Percentiles rank a stretch among this genome's conserved stretches.
Conservation (phyloP, 2,888 invertebrate species). For the Agrotis puta region DNA sequence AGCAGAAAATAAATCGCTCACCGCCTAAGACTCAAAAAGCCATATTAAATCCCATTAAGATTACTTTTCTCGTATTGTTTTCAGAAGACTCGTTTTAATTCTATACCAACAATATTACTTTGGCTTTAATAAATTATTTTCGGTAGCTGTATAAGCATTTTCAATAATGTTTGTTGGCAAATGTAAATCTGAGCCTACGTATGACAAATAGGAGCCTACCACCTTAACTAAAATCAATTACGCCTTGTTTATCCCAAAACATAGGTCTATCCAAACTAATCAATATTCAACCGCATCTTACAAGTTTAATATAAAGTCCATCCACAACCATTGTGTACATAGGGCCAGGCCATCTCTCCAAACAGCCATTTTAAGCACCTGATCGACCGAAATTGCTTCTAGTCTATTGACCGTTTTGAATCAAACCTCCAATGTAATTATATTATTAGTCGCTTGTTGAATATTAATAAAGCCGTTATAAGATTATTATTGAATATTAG, state of each 20-base stretch:
- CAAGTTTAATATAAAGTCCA: slow-evolving; percentile 31
- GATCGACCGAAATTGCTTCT: slow-evolving; percentile 42
- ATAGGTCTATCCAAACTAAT: slow-evolving; percentile 20
- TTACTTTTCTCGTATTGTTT: slow-evolving; percentile 45
- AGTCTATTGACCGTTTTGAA: slow-evolving; percentile 32
- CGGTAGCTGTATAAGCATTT: not conserved
- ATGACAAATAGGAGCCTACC: not conserved
- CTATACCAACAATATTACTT: slow-evolving; percentile 23
- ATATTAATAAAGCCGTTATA: slow-evolving; percentile 45
- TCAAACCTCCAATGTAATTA: slow-evolving; percentile 39
- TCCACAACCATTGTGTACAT: slow-evolving; percentile 17
- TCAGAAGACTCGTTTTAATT: slow-evolving; percentile 44
- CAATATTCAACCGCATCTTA: slow-evolving; percentile 36
- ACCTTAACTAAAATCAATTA: slow-evolving; percentile 25
- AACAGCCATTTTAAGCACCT: slow-evolving; percentile 21
- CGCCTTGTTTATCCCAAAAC: slow-evolving; percentile 1
- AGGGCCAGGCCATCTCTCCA: slow-evolving; percentile 26
- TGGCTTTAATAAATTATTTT: slow-evolving; percentile 18
- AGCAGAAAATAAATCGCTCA: slow-evolving; percentile 26
- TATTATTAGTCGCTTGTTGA: slow-evolving; percentile 31
- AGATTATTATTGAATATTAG: slow-evolving; percentile 51
- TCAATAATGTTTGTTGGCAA: not conserved
- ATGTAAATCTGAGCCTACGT: not conserved
- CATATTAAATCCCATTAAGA: slow-evolving; percentile 43
- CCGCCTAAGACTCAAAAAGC: slow-evolving; percentile 23